Evolutionary conservation across 1,140 invertebrate genomes (phyloP).

Genomic region (Megalopta genalis): DNA sequence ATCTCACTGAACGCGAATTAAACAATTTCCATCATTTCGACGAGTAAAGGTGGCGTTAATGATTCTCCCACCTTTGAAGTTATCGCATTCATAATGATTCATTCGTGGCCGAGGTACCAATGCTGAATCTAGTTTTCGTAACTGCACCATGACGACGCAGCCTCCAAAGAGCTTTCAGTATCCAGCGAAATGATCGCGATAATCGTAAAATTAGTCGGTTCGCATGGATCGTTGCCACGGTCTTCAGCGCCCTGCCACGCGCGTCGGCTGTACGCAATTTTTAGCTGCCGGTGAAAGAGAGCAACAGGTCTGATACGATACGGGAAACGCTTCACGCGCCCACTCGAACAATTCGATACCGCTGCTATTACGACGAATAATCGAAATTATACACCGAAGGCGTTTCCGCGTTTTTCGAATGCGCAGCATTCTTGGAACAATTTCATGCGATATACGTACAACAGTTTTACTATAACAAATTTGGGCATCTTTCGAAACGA

Average conservation of each 20-base stretch:
- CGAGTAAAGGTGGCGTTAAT: no score
- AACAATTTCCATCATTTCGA: neutral
- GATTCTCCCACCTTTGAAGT: slow-evolving; percentile 5
- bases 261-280: slow-evolving; percentile 2
- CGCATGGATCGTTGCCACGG: slow-evolving; percentile 9
- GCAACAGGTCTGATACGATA: slow-evolving; percentile 29
- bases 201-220: slow-evolving; percentile 20
- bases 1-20: neutral
- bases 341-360: neutral
- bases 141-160: neutral
- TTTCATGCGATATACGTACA: no score
- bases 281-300: neutral
- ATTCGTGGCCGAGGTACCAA: slow-evolving; percentile 23
- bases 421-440: neutral
- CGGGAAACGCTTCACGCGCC: neutral
- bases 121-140: slow-evolving; percentile 22
- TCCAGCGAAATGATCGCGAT: slow-evolving; percentile 11
- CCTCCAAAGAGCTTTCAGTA: slow-evolving; percentile 20
- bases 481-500: no score
- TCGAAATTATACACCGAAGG: no score
- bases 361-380: no score
- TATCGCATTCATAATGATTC: slow-evolving; percentile 19
- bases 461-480: no score
- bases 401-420: neutral
- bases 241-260: neutral